Base-by-base conservation (phyloP, 2,113 vertebrate genomes). In the Aspidoscelis tigris region DNA sequence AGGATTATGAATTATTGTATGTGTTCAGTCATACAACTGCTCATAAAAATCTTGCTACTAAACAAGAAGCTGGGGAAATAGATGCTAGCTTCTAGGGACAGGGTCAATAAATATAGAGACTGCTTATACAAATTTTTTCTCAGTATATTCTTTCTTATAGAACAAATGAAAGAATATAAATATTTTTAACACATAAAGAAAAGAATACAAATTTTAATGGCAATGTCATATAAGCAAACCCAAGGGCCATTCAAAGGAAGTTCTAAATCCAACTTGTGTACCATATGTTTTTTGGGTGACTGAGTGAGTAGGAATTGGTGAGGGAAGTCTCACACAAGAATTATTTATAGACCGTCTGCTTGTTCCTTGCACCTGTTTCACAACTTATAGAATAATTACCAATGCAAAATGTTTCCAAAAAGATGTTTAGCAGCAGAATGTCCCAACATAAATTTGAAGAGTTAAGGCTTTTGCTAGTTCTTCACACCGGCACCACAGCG, bases 81-180 rank as follows among this genome's bases (percentile, higher is more conserved):
- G 78, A 86, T 79, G 43, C 55, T 84, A 64, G 76, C 84, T 89
- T 82, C 81, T 86, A 85, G 88, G 86, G 87, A 86, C 86, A 87
- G 74, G 84, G 55, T 65, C 64, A 89, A 89, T 92, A 90, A 92
- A 92, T 90, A 91, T 90, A 85, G 81, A 83, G 78, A 78, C 14
- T 64, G 80, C 84, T 64, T 43, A 89, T 88, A 74, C 87, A 87
- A 88, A 84, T 90, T n/a, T 66, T 76, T 90, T 89, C 83, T 88
- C 53, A 64, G 82, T 90, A 76, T 65, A 76, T 82, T 65, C 82
- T 82, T 89, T 93, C 87, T 84, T 89, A 82, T 85, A 93, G 91
- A 90, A 92, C 26, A 87, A 64, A 69, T 77, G 69, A 90, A 83
- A 93, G 76, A 76, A 81, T 77, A 88, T 82, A 92, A 89, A 88